Evolutionary conservation across 2,888 invertebrate species (phyloP).

Genomic region (Leptopterna dolabrata): DNA sequence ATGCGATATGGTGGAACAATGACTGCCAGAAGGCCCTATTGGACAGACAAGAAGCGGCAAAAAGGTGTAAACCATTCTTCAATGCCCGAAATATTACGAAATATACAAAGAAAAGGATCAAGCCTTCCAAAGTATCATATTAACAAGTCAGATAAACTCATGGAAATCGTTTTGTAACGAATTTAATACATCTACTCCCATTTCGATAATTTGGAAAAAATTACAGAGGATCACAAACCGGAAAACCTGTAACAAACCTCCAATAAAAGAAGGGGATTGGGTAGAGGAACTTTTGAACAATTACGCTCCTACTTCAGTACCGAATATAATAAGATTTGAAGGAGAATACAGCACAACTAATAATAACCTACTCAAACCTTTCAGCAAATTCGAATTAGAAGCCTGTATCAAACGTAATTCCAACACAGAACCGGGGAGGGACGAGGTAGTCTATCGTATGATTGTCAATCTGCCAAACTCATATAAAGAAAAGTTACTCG

Average conservation of each 20-base stretch:
- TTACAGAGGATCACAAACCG: no score
- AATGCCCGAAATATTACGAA: background rate
- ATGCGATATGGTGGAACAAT: background rate
- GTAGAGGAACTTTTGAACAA: no score
- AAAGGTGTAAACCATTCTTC: background rate
- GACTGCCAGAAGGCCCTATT: background rate
- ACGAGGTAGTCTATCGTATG: background rate
- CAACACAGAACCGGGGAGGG: background rate
- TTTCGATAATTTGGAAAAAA: no score
- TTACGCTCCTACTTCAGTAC: no score
- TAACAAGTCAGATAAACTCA: background rate
- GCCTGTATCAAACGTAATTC: no score
- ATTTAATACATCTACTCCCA: background rate
- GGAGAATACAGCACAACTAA: background rate
- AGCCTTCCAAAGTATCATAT: background rate
- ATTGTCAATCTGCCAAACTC: background rate
- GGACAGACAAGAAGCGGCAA: no score
- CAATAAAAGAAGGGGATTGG: background rate
- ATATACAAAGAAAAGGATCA: no score
- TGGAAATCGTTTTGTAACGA: background rate
- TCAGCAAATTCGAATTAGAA: background rate
- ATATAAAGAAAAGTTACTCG: background rate
- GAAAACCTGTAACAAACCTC: background rate
- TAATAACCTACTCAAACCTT: background rate
- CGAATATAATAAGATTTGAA: no score